Percentiles rank a stretch among this genome's conserved stretches.
These are phyloP conservation scores for Bombus turneri DNA, from an alignment of 1,140 invertebrate genomes.

Conservation along the genomic window DNA sequence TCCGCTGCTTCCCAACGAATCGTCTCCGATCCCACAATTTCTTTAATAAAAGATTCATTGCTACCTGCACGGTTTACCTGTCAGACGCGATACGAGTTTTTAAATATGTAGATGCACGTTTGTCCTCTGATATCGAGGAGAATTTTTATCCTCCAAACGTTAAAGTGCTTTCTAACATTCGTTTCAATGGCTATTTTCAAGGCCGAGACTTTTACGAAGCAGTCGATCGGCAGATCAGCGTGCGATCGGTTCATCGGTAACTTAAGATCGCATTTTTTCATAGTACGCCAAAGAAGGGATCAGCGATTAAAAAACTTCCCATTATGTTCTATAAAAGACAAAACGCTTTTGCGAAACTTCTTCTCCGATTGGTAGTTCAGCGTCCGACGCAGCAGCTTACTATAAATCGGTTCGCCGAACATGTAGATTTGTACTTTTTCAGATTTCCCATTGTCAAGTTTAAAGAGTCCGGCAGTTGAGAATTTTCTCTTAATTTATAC, in stretches of 20 bases:
- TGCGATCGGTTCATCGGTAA: background rate
- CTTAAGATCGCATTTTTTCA: background rate
- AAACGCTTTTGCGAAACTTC: too few species aligned
- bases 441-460: background rate
- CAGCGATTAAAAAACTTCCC: rapidly evolving
- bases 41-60: background rate
- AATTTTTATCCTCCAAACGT: background rate
- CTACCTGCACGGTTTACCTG: background rate
- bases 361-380: too few species aligned
- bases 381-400: background rate
- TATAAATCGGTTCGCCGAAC: background rate
- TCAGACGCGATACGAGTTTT: background rate
- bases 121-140: rapidly evolving
- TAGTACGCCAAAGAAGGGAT: too few species aligned
- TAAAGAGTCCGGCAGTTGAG: too few species aligned
- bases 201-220: background rate
- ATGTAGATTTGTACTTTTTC: too few species aligned
- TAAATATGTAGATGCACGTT: background rate
- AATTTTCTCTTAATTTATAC: too few species aligned
- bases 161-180: too few species aligned
- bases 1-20: background rate
- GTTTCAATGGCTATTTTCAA: too few species aligned
- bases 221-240: background rate
- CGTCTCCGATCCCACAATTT: background rate
- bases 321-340: rapidly evolving